Evolutionary conservation across 2,113 vertebrate species (phyloP), one percentile per base, ranked within the genome.

Genomic region (Passerina amoena): DNA sequence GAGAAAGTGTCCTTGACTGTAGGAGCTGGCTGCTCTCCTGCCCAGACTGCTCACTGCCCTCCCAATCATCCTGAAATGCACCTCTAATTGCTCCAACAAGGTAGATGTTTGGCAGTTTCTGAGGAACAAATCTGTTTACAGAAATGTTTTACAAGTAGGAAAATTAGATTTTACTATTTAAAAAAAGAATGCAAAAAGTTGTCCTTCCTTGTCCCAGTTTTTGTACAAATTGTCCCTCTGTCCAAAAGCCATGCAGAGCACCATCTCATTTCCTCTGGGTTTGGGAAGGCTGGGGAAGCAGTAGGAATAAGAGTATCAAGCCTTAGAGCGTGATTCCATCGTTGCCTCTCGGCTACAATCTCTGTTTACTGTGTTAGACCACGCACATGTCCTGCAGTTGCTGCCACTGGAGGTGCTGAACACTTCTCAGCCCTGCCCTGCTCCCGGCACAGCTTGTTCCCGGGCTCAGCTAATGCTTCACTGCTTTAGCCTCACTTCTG

Each of bases 61-160:
- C 81, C 88, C 54, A 86, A 9, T 31, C 54, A 86, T 69, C 69
- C 91, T 79, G 86, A 81, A 91, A 94, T 75, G 86, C 81, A 61
- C 21, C 54, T 92, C 78, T 57, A 24, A 71, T n/a, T 76, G 53
- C 64, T 85, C 59, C 50, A 47, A 57, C 30, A 69, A 72, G 8
- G 25, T 20, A 84, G 57, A 50, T 28, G 5, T 24, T 65, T 65
- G 61, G 42, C 50, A 47, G 1, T 64, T 92, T 89, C 40, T 40
- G 73, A 69, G 38, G 64, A 85, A 59, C 10, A 57, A 71, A 82
- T 38, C 50, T 54, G 27, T 2, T 88, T 90, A 50, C 40, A 80
- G 27, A 76, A 77, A 22, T 22, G 8, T 71, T 89, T 61, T 50
- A 69, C 14, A 50, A 54, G 50, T 16, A 59, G 23, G 12, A 86